phyloP scores from a whole-genome alignment of 2,888 invertebrate species.

The Eristalis tenax region DNA sequence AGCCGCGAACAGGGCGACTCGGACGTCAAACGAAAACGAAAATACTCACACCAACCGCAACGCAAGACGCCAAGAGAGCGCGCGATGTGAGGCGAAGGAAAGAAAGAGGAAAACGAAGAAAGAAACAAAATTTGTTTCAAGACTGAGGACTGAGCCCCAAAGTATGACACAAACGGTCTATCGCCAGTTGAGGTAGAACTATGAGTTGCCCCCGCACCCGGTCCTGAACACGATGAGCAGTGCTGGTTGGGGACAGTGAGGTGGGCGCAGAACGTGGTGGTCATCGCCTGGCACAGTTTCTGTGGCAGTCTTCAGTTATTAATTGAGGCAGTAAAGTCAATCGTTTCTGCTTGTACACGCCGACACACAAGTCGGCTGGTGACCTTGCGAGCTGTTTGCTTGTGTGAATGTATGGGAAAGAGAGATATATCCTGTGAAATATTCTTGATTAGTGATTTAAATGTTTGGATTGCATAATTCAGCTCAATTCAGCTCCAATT shows the following conservation, averaged over 20 bases:
- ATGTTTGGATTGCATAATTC: neutral
- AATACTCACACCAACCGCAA: constrained; percentile 27
- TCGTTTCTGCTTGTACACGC: constrained; percentile 33
- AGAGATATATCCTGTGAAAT: neutral
- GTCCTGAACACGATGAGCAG: neutral
- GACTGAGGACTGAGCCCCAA: constrained; percentile 22
- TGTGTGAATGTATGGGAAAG: neutral
- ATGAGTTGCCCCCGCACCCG: neutral
- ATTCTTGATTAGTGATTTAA: neutral
- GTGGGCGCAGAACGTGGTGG: neutral
- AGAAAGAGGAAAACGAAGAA: constrained; percentile 1
- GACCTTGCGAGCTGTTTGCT: constrained; percentile 51
- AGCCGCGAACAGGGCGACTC: neutral
- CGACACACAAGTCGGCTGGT: constrained; percentile 39
- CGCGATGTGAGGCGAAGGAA: neutral
- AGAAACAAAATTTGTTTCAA: constrained; percentile 33
- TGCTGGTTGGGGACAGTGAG: neutral
- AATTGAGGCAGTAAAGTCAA: constrained; percentile 50
- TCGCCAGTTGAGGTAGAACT: neutral
- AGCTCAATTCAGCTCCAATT: neutral
- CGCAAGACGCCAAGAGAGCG: no score
- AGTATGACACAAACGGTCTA: neutral
- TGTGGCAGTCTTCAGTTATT: constrained; percentile 41
- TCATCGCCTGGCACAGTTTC: neutral
- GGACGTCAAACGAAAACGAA: constrained; percentile 61